A percentile compares a stretch with the other conserved stretches of the same genome.
phyloP scores from a whole-genome alignment of 2,797 vertebrate species.

The Chaetophractus vellerosus region DNA sequence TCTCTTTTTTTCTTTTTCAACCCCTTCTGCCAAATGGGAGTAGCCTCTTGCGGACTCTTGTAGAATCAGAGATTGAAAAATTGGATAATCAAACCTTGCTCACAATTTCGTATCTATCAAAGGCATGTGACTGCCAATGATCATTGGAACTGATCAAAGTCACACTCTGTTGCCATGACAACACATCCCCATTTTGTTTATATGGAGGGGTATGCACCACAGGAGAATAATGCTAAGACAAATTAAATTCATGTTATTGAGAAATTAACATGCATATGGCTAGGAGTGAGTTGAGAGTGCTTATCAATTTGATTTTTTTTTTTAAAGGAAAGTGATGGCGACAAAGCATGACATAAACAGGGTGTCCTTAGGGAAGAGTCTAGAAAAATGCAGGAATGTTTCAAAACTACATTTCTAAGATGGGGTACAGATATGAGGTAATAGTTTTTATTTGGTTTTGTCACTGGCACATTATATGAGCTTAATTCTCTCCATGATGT shows the following conservation, averaged over 20 bases:
- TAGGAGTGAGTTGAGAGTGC: constrained; percentile 67
- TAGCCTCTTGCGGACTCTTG: constrained; percentile 55
- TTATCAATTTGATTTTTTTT: constrained; percentile 55
- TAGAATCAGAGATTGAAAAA: constrained; percentile 78
- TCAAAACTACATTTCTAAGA: constrained; percentile 53
- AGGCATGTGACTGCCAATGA: constrained; percentile 90
- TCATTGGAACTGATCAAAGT: constrained; percentile 91
- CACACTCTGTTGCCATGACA: constrained; percentile 89
- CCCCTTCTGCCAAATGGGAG: constrained; percentile 61
- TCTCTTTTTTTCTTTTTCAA: neutral
- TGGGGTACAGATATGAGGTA: neutral
- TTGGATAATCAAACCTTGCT: constrained; percentile 86
- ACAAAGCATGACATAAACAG: neutral
- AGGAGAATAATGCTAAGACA: constrained; percentile 89
- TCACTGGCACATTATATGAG: constrained; percentile 47
- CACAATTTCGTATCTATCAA: constrained; percentile 88
- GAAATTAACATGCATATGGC: constrained; percentile 87
- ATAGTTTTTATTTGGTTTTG: constrained; percentile 69
- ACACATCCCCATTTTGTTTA: constrained; percentile 90
- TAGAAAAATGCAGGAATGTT: constrained; percentile 23
- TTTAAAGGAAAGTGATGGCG: neutral
- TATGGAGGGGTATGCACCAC: constrained; percentile 88
- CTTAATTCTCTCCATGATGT: constrained; percentile 55
- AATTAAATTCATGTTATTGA: constrained; percentile 90
- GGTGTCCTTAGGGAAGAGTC: constrained; percentile 46